Evolutionary conservation across 2,113 vertebrate genomes (phyloP).

Genomic region (Naja naja): DNA sequence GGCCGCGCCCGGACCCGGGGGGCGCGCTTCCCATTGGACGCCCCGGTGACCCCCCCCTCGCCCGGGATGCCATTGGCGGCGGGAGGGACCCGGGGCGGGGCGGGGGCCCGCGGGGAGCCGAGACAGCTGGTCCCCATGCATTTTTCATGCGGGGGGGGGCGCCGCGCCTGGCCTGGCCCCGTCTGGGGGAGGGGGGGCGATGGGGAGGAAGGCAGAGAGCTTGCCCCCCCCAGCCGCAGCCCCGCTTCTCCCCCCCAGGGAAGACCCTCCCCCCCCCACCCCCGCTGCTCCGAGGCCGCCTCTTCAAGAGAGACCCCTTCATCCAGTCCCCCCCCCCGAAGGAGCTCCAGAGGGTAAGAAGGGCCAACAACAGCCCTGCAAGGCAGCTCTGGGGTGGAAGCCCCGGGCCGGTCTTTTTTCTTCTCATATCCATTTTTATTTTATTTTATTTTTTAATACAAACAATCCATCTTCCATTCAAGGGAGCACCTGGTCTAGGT

Average conservation of each 20-base stretch:
- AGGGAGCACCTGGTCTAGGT: no score
- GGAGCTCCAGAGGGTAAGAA: neutral
- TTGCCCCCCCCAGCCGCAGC: neutral
- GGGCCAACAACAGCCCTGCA: neutral
- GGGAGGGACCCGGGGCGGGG: constrained; percentile 42
- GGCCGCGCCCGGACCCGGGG: constrained; percentile 38
- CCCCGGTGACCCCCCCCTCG: constrained; percentile 30
- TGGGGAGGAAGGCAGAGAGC: neutral
- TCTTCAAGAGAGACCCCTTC: neutral
- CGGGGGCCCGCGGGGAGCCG: constrained; percentile 56
- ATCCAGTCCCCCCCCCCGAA: accelerated
- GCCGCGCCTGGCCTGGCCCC: neutral
- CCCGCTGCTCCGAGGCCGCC: neutral
- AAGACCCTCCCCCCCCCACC: neutral
- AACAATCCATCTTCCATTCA: no score
- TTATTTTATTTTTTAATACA: no score
- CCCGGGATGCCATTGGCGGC: constrained; percentile 70
- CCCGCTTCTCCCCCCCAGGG: neutral
- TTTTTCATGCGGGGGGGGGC: constrained; percentile 68
- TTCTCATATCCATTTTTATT: no score
- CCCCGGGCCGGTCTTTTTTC: no score
- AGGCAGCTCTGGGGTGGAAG: neutral
- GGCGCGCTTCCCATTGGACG: constrained; percentile 70
- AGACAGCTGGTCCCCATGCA: constrained; percentile 77
- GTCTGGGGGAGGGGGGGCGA: neutral